Conservation (phyloP, 2,888 invertebrate species). For the Melanophora roralis region DNA sequence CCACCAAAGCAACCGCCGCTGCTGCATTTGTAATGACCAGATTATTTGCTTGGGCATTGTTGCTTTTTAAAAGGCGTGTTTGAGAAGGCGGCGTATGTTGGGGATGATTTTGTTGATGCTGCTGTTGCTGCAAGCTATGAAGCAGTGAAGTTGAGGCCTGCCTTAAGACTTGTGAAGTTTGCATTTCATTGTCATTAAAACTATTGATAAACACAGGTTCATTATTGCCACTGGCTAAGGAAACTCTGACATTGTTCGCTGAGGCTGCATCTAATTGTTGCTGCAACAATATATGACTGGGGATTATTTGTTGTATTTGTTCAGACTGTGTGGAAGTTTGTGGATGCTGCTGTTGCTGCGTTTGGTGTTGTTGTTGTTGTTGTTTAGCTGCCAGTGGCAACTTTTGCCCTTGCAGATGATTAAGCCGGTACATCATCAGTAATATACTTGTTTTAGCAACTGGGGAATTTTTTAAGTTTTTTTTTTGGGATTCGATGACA, state of each 20-base stretch:
- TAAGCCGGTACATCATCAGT: constrained; percentile 76
- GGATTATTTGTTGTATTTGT: constrained; percentile 63
- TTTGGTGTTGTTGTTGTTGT: constrained; percentile 65
- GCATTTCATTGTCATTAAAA: constrained; percentile 28
- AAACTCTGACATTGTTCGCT: constrained; percentile 10
- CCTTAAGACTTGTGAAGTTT: constrained; percentile 31
- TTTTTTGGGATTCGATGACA: neutral
- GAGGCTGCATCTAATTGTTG: constrained; percentile 70
- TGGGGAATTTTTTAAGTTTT: constrained; percentile 3
- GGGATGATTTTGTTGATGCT: constrained; percentile 46
- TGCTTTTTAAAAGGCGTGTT: constrained; percentile 33
- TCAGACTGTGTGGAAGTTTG: constrained; percentile 55
- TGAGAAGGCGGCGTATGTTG: constrained; percentile 41
- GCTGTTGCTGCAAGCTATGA: constrained; percentile 45
- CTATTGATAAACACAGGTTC: constrained; percentile 49
- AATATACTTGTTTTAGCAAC: constrained; percentile 66
- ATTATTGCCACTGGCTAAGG: constrained; percentile 6
- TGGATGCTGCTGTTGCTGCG: constrained; percentile 64
- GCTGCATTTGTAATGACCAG: constrained; percentile 50
- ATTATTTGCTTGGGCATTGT: constrained; percentile 35
- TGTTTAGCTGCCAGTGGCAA: constrained; percentile 65
- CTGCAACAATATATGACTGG: constrained; percentile 71
- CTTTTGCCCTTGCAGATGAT: constrained; percentile 71
- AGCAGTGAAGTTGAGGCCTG: constrained; percentile 26
- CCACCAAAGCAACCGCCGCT: constrained; percentile 25